Conservation (phyloP, 2,888 invertebrate genomes). For the Apoderus coryli region DNA sequence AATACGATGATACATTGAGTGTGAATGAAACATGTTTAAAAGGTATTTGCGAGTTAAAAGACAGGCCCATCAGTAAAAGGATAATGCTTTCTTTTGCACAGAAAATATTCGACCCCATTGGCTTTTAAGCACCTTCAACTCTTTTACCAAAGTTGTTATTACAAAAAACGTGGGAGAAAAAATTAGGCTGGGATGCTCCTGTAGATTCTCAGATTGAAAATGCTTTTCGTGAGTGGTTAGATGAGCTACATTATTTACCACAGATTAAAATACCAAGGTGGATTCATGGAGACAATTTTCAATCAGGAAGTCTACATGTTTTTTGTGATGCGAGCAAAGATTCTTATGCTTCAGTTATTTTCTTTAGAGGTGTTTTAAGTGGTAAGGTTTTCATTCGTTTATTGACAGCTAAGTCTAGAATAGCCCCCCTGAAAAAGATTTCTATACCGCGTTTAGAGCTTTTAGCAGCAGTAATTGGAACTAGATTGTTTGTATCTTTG, state of each 20-base stretch:
- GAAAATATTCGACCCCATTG: slow-evolving; percentile 14
- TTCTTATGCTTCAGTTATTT: slow-evolving; percentile 7
- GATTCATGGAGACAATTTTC: no score
- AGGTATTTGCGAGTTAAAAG: neutral
- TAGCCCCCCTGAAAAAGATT: slow-evolving; percentile 9
- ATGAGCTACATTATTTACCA: slow-evolving; percentile 6
- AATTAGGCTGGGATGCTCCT: slow-evolving; percentile 5
- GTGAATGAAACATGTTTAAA: slow-evolving; percentile 7
- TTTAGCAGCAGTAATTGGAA: slow-evolving; percentile 1
- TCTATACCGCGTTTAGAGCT: slow-evolving; percentile 8
- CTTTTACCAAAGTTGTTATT: slow-evolving; percentile 12
- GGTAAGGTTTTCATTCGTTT: slow-evolving; percentile 2
- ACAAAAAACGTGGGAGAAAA: slow-evolving; percentile 10
- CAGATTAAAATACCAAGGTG: slow-evolving; percentile 10
- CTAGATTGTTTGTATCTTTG: slow-evolving; percentile 13
- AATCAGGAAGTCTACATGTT: no score
- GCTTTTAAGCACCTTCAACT: slow-evolving; percentile 12
- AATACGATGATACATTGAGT: slow-evolving; percentile 8
- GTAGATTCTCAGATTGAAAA: slow-evolving; percentile 4
- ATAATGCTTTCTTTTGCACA: slow-evolving; percentile 11
- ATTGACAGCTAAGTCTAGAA: slow-evolving; percentile 9
- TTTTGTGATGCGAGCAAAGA: slow-evolving; percentile 7
- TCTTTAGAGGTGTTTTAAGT: slow-evolving; percentile 2
- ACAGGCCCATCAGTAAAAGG: slow-evolving; percentile 9
- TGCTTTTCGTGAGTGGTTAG: slow-evolving; percentile 5